Evolutionary conservation across 2,888 invertebrate genomes (phyloP).

Genomic region (Spilosoma lubricipeda): DNA sequence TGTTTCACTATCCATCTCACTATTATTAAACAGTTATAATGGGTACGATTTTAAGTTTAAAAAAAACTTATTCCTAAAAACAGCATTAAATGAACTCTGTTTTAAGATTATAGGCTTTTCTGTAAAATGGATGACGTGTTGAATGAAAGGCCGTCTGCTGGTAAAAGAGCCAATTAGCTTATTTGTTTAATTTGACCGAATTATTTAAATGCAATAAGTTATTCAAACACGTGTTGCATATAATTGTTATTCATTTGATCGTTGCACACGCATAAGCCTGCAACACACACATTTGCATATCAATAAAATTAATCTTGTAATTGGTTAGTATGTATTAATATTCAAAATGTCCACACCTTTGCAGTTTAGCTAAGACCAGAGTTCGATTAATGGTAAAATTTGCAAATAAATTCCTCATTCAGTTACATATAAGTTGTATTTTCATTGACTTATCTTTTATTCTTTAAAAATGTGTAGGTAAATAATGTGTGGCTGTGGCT

Average conservation of each 20-base stretch:
- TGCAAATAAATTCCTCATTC: not conserved
- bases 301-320: constrained; percentile 6
- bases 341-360: not conserved
- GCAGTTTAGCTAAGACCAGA: not conserved
- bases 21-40: too few relatives aligned
- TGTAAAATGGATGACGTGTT: not conserved
- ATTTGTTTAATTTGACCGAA: constrained; percentile 21
- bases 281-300: constrained; percentile 17
- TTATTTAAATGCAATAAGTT: constrained; percentile 33
- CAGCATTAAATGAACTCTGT: not conserved
- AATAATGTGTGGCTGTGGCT: too few relatives aligned
- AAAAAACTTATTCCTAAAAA: too few relatives aligned
- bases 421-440: too few relatives aligned
- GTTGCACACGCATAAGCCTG: constrained; percentile 18
- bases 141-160: not conserved
- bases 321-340: not conserved
- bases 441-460: not conserved
- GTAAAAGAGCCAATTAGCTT: not conserved
- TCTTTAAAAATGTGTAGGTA: too few relatives aligned
- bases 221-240: constrained; percentile 40
- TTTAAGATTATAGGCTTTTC: not conserved
- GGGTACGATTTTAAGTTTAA: too few relatives aligned
- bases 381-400: not conserved
- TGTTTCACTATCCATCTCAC: too few relatives aligned
- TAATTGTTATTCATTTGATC: constrained; percentile 13